phyloP scores from a whole-genome alignment of 2,113 vertebrate species.

The Phycodurus eques region DNA sequence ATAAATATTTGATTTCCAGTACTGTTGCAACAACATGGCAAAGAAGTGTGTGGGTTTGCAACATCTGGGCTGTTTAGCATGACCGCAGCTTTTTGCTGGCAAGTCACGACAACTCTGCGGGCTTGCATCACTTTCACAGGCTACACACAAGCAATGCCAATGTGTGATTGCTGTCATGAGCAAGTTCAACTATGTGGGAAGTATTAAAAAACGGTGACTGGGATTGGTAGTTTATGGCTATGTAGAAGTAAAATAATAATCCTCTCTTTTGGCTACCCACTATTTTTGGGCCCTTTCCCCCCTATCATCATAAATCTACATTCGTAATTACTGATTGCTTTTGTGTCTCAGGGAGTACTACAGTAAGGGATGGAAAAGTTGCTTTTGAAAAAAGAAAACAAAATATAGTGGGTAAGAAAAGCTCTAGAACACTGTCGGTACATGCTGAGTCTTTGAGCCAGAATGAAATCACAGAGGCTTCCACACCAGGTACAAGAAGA shows the following conservation, averaged over 20 bases:
- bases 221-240: conserved; percentile 19
- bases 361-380: conserved; percentile 21
- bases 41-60: conserved; percentile 28
- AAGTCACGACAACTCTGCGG: conserved; percentile 26
- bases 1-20: conserved; percentile 48
- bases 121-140: conserved; percentile 23
- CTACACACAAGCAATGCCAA: conserved; percentile 23
- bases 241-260: conserved; percentile 26
- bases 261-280: conserved; percentile 36
- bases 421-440: conserved; percentile 39
- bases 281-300: conserved; percentile 14
- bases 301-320: not conserved
- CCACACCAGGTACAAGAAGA: conserved; percentile 45
- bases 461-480: conserved; percentile 15
- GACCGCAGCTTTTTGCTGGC: conserved; percentile 34
- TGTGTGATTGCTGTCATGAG: conserved; percentile 25
- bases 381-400: conserved; percentile 12
- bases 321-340: conserved; percentile 17
- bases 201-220: conserved; percentile 8
- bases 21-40: conserved; percentile 27
- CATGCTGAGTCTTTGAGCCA: conserved; percentile 40
- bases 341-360: conserved; percentile 10
- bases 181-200: conserved; percentile 15
- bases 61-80: conserved; percentile 36
- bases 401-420: conserved; percentile 14